phyloP scores from a whole-genome alignment of 2,797 vertebrate species.

The Chaetodon trifasciatus region DNA sequence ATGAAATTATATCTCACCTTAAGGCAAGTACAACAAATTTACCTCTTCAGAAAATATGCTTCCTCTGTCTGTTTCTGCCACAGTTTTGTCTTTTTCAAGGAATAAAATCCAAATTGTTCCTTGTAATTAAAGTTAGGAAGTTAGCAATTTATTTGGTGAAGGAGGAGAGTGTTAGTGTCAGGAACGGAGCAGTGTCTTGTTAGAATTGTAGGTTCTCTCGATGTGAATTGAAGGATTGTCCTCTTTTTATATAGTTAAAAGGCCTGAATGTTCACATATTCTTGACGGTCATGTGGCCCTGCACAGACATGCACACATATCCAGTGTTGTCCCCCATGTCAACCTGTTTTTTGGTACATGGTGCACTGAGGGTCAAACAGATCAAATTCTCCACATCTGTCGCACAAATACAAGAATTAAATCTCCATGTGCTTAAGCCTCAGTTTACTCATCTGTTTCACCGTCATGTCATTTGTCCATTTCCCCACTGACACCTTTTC shows the following conservation, averaged over 20 bases:
- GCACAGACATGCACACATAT: background rate
- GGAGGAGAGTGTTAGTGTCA: constrained; percentile 32
- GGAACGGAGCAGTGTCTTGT: constrained; percentile 25
- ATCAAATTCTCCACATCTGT: constrained; percentile 44
- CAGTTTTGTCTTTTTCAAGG: constrained; percentile 46
- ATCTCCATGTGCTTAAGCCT: constrained; percentile 42
- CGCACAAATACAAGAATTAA: constrained; percentile 48
- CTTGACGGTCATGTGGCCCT: constrained; percentile 32
- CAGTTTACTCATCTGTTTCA: constrained; percentile 60
- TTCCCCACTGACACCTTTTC: constrained; percentile 61
- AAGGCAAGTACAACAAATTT: constrained; percentile 59
- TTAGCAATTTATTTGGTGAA: constrained; percentile 46
- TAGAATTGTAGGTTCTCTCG: constrained; percentile 7
- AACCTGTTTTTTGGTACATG: constrained; percentile 2
- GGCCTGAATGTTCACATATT: constrained; percentile 4
- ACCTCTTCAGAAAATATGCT: constrained; percentile 36
- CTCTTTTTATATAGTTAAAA: constrained; percentile 25
- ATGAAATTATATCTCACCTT: constrained; percentile 62
- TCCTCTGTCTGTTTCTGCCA: constrained; percentile 33
- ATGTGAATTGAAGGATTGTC: constrained; percentile 27
- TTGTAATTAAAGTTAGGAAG: constrained; percentile 61
- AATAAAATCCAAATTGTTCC: constrained; percentile 38
- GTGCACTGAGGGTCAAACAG: constrained; percentile 32
- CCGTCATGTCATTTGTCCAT: constrained; percentile 56
- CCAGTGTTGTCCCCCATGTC: constrained; percentile 13